A percentile compares a stretch with the other conserved stretches of the same genome.
Conservation (phyloP, 2,113 vertebrate genomes). For the Gymnogyps californianus region DNA sequence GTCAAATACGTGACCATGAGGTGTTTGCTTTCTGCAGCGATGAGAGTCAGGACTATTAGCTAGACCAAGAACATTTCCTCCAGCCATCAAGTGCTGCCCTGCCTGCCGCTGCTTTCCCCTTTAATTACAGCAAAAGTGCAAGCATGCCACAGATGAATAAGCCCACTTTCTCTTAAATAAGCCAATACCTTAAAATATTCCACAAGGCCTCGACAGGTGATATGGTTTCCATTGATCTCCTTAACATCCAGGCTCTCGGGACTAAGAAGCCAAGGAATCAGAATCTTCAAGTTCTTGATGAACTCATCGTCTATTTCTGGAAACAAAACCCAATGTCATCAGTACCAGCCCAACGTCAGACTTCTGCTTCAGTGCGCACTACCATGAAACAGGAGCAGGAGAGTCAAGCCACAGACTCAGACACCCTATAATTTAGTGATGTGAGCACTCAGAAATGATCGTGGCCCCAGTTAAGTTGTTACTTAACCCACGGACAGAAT, state of each 20-base stretch:
- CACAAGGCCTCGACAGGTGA: constrained; percentile 94
- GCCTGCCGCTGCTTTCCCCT: background rate
- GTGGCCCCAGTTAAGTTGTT: background rate
- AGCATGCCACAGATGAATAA: background rate
- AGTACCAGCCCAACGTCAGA: background rate
- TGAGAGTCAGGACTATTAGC: background rate
- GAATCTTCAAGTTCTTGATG: constrained; percentile 91
- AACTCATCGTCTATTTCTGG: constrained; percentile 95
- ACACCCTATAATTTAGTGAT: background rate
- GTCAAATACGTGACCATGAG: fast-evolving
- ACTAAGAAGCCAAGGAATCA: constrained; percentile 96
- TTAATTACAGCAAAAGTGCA: background rate
- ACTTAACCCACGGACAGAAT: background rate
- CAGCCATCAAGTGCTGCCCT: background rate
- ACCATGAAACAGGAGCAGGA: background rate
- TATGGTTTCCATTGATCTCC: constrained; percentile 96
- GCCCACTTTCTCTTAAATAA: background rate
- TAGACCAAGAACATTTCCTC: background rate
- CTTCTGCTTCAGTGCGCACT: background rate
- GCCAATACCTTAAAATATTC: constrained; percentile 95
- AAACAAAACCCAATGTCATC: background rate
- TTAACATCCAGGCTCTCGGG: constrained; percentile 90
- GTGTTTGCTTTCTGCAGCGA: background rate
- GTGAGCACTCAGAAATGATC: background rate
- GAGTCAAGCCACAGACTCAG: background rate